Conservation (phyloP, 2,888 invertebrate species). For the Drosophila hamatofila region DNA sequence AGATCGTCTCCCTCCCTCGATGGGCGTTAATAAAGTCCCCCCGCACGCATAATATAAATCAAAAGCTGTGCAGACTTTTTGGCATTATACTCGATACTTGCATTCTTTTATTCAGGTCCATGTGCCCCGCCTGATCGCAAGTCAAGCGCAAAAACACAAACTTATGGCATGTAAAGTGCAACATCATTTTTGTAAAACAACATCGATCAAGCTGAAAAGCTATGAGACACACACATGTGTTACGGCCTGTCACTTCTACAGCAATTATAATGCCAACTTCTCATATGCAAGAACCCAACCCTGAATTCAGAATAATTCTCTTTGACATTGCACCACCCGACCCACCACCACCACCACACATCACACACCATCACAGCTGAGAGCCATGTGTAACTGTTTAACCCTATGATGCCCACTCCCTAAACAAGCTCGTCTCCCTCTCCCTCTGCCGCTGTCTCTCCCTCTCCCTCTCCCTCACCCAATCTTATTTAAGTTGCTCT, state of each 20-base stretch:
- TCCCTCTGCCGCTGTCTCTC: neutral
- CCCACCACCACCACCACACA: neutral
- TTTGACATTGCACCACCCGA: conserved; percentile 44
- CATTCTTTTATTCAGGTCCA: conserved; percentile 5
- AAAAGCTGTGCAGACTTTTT: conserved; percentile 59
- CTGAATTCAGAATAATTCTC: conserved; percentile 60
- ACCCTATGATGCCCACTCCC: conserved; percentile 55
- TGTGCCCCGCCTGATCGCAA: conserved; percentile 29
- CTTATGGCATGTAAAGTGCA: conserved; percentile 57
- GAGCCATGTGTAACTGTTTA: conserved; percentile 69
- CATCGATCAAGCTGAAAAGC: conserved; percentile 64
- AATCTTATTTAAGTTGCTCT: conserved; percentile 55
- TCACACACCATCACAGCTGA: conserved; percentile 28
- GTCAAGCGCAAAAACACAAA: conserved; percentile 60
- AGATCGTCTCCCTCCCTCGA: conserved; percentile 25
- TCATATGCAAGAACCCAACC: conserved; percentile 47
- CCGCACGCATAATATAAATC: conserved; percentile 60
- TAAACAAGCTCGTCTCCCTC: conserved; percentile 23
- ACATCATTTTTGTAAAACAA: conserved; percentile 50
- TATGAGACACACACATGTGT: conserved; percentile 34
- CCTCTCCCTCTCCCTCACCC: neutral
- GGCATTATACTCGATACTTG: conserved; percentile 2
- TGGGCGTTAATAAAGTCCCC: conserved; percentile 65
- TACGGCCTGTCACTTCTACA: conserved; percentile 51
- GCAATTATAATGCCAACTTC: conserved; percentile 62